Percentiles rank a stretch among this genome's conserved stretches.
These are phyloP conservation scores for Diadumene lineata DNA, from an alignment of 92 coral and sea anemone genomes.

Conservation along the genomic window DNA sequence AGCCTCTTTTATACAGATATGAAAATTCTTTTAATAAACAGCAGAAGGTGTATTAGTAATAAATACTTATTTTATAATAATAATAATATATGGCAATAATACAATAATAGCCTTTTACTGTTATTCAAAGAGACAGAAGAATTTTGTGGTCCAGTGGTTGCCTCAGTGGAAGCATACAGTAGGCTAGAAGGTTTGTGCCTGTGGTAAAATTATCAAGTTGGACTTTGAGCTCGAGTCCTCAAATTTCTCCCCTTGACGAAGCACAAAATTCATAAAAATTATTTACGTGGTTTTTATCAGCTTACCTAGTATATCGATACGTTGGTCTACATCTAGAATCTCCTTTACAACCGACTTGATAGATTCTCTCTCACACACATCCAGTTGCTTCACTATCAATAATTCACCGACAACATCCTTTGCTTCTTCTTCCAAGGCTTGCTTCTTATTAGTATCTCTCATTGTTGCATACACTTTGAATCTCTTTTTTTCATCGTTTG, in stretches of 20 bases:
- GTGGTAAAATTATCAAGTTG: too few species aligned
- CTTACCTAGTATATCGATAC: constrained; percentile 75
- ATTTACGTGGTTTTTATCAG: too few species aligned
- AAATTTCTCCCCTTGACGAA: neutral
- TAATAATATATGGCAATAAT: too few species aligned
- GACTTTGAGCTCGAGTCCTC: neutral
- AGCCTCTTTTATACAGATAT: too few species aligned
- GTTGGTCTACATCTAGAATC: constrained; percentile 64
- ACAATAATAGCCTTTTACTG: too few species aligned
- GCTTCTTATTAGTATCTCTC: constrained; percentile 79
- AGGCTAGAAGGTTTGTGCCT: too few species aligned
- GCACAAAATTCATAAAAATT: neutral
- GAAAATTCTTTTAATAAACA: too few species aligned
- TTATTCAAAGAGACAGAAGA: too few species aligned
- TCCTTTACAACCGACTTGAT: constrained; percentile 61
- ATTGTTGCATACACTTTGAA: constrained; percentile 78
- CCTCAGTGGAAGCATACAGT: too few species aligned
- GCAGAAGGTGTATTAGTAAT: too few species aligned
- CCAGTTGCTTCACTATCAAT: constrained; percentile 63
- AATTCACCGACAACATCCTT: constrained; percentile 56
- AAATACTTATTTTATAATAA: too few species aligned
- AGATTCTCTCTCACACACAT: constrained; percentile 71
- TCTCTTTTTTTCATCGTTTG: constrained; percentile 58
- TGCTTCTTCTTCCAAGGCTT: constrained; percentile 56
- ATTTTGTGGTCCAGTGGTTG: too few species aligned